Evolutionary conservation across 2,888 invertebrate species (phyloP), one percentile per base, ranked within the genome.

Genomic region (Leptopilina myrica): DNA sequence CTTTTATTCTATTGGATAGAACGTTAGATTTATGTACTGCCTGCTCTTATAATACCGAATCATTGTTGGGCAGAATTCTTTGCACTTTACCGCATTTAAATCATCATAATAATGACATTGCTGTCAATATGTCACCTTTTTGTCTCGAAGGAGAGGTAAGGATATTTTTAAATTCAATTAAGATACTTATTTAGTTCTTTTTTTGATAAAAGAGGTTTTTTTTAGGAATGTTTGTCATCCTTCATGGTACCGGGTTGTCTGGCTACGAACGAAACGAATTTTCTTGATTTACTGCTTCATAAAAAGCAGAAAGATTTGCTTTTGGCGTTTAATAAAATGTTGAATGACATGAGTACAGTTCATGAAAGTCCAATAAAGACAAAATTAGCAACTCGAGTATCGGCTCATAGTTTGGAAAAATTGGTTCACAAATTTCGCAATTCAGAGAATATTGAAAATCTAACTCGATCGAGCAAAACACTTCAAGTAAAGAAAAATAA

Each of bases 21-120:
- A 94, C 94, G 0, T 87, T 96, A 77, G 96, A 96, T 88, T 88
- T 95, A 62, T 94, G 94, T 81, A 93, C 93, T 26, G 93, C 94
- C 6, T 93, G 94, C 14, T 94, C 94, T 80, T 94, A 95, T 86
- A 93, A 93, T 73, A 93, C 93, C 65, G 95, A 95, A 85, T 94
- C 94, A 0, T 91, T 95, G 40, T 90, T 95, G 40, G 95, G 95
- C 82, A 93, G 93, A 85, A 93, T 95, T 75, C 92, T 94, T 88
- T 91, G 92, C 20, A 92, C 94, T 64, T 89, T 95, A 76, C 95
- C 95, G 0, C 92, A 93, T 83, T 93, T 95, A 69, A 94, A 94
- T 0, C 94, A 94, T 76, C 95, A 95, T 87, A 91, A 92, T 64
- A 94, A 93, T 84, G 95, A 96, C 86, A 93, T 95, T 4, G 93